Base-by-base conservation (phyloP, 2,888 invertebrate species). In the Tetragnatha montana region DNA sequence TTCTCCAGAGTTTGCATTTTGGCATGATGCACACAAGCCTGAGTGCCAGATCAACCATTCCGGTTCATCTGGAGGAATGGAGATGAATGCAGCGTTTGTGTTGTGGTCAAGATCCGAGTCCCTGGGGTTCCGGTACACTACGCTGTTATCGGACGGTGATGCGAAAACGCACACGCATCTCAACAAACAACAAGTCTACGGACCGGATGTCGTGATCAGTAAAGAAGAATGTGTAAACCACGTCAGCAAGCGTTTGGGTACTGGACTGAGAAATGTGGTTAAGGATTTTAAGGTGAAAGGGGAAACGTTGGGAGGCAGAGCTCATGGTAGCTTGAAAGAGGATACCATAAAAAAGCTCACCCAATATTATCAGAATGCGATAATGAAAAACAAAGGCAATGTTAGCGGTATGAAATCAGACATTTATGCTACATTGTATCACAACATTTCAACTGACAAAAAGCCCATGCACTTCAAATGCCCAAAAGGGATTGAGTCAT, bases 161-260 rank as follows among this genome's bases (percentile, higher is more conserved):
- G 17, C 22, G n/a, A 83, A 83, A 75, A 47, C 83, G 35, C 35
- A 35, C 4, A 35, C 35, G 35, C 35, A 35, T 35, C 35, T 35
- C 35, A 35, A 35, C 4, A 35, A 35, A 4, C 35, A 35, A 4
- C 35, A 84, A 35, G n/a, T 84, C 4, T 84, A 84, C 68, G 76
- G 75, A 47, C 12, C 51, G 8, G 47, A 84, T 19, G 10, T 47
- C 0, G 8, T 19, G 60, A 75, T 84, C 17, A 51, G 17, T 0
- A 83, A 83, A 83, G 74, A 83, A 74, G 51, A 74, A 19, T 74
- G 60, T n/a, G 35, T 84, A 6, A 82, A 74, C 22, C 82, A 82
- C 19, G 82, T 82, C 19, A 47, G 73, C 8, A 82, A 82, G 73
- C 1, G 82, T 1, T n/a, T 82, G 8, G 74, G 82, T 6, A 73